Conservation (phyloP, 2,797 vertebrate genomes). For the Gallirallus australis region DNA sequence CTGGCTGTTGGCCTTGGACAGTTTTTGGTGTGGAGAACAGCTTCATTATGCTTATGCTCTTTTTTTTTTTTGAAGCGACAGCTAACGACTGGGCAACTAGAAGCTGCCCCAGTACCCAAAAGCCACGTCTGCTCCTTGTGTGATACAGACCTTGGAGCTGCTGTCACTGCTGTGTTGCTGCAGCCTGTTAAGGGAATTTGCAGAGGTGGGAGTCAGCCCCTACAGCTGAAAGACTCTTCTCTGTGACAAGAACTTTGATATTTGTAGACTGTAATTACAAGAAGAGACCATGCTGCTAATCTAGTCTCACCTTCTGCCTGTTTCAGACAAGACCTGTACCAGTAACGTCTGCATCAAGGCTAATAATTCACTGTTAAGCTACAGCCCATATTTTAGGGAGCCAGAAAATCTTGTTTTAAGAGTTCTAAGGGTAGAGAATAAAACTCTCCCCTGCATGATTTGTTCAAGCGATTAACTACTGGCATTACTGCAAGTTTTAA, state of each 20-base stretch:
- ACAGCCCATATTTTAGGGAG: neutral
- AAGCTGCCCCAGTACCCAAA: neutral
- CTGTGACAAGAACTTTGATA: neutral
- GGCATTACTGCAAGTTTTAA: neutral
- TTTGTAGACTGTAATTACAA: constrained; percentile 26
- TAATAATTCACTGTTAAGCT: constrained; percentile 44
- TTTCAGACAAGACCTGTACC: neutral
- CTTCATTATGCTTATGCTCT: neutral
- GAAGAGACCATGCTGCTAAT: constrained; percentile 31
- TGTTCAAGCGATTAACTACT: constrained; percentile 34
- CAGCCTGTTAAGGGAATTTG: neutral
- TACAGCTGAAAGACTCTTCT: neutral
- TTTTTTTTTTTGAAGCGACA: neutral
- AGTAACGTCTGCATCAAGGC: constrained; percentile 24
- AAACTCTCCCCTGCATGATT: neutral
- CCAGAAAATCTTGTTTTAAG: constrained; percentile 34
- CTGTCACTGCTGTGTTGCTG: neutral
- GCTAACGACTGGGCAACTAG: neutral
- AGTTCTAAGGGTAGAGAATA: neutral
- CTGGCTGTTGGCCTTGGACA: neutral
- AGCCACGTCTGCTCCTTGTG: neutral
- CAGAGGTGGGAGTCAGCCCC: neutral
- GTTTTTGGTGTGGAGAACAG: neutral
- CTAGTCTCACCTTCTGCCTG: constrained; percentile 48
- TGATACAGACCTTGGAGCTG: neutral